phyloP scores from a whole-genome alignment of 1,140 invertebrate species.

The Drosophila bocki region DNA sequence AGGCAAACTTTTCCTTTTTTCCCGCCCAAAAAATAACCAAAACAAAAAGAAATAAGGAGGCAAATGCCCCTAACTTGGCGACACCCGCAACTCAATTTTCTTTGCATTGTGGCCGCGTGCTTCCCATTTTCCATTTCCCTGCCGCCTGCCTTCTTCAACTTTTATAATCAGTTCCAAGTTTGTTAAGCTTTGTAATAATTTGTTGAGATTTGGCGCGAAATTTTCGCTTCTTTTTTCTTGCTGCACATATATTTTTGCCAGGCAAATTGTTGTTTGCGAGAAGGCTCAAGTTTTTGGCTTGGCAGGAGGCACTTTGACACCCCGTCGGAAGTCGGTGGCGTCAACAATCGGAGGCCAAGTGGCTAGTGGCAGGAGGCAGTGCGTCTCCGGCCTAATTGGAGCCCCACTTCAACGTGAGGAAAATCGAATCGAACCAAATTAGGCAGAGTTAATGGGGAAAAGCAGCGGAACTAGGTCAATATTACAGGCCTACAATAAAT shows the following conservation, averaged over 20 bases:
- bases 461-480: neutral
- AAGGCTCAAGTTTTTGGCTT: constrained; percentile 10
- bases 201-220: constrained; percentile 78
- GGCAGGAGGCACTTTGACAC: constrained; percentile 39
- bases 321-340: constrained; percentile 22
- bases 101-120: constrained; percentile 35
- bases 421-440: constrained; percentile 37
- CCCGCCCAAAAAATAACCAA: constrained; percentile 30
- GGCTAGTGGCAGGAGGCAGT: constrained; percentile 17
- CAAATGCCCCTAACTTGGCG: constrained; percentile 8
- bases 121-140: constrained; percentile 22
- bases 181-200: constrained; percentile 79
- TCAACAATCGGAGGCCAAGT: constrained; percentile 13
- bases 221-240: constrained; percentile 38
- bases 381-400: constrained; percentile 41
- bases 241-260: constrained; percentile 8
- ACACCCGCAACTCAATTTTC: constrained; percentile 51
- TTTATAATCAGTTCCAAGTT: constrained; percentile 82
- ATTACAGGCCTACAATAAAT: too few relatives aligned
- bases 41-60: constrained; percentile 20
- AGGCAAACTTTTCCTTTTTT: constrained; percentile 17
- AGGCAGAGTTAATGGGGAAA: neutral
- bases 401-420: constrained; percentile 25
- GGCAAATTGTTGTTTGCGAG: constrained; percentile 42
- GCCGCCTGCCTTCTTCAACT: constrained; percentile 42